Evolutionary conservation across 2,888 invertebrate genomes (phyloP), one percentile per base, ranked within the genome.

Genomic region (Lithophane semibrunnea): DNA sequence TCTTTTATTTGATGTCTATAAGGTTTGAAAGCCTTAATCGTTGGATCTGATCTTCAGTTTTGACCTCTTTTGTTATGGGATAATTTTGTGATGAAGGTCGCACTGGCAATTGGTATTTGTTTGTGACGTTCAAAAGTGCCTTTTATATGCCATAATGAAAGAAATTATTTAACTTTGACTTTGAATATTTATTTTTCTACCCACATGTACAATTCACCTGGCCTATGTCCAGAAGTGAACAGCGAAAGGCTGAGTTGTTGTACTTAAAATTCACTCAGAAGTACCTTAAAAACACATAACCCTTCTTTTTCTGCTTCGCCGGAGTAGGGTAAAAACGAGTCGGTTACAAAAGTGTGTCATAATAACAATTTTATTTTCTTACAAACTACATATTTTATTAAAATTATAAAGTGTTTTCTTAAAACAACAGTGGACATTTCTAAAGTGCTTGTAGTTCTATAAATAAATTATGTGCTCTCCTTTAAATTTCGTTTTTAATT

Each of bases 1-100:
- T 79, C 75, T 73, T 79, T 88, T 86, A 82, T 74, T 85, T 77
- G 72, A 76, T 77, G 82, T 88, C 69, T 87, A 61, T 75, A 74
- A 73, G 73, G 78, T 68, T 73, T 68, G 52, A 78, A 77, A 77
- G 79, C 61, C 72, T 78, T 77, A 82, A 86, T 86, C 71, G 71
- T 69, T 77, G 52, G 47, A 79, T 77, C 71, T 75, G 68, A 86
- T 84, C 71, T 79, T 73, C 61, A 70, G 58, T 77, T 58, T 80
- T 72, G 64, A 69, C 67, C 70, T 66, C 68, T 74, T 86, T 77
- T 73, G 67, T 61, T 24, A 47, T 18, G 47, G 42, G 58, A 72
- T 75, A n/a, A 52, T 74, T 85, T 64, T 66, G 18, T 47, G 65
- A 69, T 63, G 71, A 61, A 69, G 83, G 73, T 58, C 69, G 21